Conservation (phyloP, 2,797 vertebrate species). For the Lithobates pipiens region DNA sequence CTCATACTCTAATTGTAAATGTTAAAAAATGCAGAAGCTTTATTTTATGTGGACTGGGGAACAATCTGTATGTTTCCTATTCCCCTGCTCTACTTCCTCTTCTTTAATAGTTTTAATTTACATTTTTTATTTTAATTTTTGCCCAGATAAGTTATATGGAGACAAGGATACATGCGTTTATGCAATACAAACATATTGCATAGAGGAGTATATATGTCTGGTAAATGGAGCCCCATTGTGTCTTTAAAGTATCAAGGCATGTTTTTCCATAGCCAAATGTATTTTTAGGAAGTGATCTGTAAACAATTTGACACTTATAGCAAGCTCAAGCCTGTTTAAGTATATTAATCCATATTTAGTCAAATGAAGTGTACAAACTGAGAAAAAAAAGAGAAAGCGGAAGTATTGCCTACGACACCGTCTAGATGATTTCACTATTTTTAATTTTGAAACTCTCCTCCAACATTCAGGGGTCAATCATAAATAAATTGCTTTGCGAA, state of each 20-base stretch:
- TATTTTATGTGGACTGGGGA: constrained; percentile 12
- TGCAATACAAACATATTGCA: constrained; percentile 10
- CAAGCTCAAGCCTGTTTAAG: no score
- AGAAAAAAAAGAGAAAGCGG: no score
- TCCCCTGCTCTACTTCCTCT: neutral
- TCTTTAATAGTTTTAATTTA: no score
- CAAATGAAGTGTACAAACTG: no score
- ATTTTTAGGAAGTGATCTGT: neutral
- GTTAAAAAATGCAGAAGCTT: neutral
- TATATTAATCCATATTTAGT: no score
- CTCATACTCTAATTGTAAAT: neutral
- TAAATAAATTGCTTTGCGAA: no score
- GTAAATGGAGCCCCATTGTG: neutral
- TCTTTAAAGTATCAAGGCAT: neutral
- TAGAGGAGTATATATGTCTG: neutral
- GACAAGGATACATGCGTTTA: neutral
- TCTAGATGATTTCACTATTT: no score
- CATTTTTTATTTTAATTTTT: no score
- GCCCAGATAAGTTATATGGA: neutral
- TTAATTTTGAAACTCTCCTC: no score
- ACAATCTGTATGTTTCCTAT: neutral
- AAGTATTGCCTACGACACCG: no score
- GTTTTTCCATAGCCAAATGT: neutral
- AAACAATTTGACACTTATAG: neutral
- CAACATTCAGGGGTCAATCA: no score